Percentiles rank a stretch among this genome's conserved stretches.
These are phyloP conservation scores for Nyctibius grandis DNA, from an alignment of 2,797 vertebrate species.

Conservation along the genomic window DNA sequence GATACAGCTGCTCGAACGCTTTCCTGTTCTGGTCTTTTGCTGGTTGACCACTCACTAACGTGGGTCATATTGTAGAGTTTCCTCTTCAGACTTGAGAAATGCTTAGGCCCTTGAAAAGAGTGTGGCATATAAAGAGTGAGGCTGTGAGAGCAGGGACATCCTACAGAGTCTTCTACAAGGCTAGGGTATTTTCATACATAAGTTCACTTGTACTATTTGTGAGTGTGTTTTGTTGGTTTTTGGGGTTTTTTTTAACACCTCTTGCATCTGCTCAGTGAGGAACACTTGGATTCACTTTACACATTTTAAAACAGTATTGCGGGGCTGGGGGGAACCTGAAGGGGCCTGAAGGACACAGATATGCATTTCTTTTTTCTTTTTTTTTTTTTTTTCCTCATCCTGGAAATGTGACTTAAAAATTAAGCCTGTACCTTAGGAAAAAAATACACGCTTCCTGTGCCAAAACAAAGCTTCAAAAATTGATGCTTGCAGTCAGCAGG, in stretches of 20 bases:
- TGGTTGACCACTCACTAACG: neutral
- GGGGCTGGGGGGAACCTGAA: rapidly evolving
- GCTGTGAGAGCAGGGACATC: neutral
- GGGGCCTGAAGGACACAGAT: neutral
- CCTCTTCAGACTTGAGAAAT: neutral
- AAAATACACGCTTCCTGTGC: neutral
- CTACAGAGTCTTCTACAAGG: neutral
- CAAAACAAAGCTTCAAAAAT: neutral
- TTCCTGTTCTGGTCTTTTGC: neutral
- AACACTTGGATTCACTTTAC: neutral
- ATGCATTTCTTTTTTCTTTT: neutral
- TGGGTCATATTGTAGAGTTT: neutral
- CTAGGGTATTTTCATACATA: neutral
- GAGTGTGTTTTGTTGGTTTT: no score
- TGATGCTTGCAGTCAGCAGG: neutral
- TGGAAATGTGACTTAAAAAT: neutral
- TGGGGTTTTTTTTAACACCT: no score
- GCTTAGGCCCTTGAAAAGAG: neutral
- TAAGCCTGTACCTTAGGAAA: neutral
- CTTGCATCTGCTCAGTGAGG: neutral
- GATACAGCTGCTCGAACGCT: neutral
- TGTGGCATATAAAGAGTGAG: neutral
- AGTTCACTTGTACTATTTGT: neutral
- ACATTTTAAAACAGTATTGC: neutral
- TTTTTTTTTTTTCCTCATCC: neutral